Evolutionary conservation across 2,888 invertebrate species (phyloP).

Genomic region (Matsumyia berberina): DNA sequence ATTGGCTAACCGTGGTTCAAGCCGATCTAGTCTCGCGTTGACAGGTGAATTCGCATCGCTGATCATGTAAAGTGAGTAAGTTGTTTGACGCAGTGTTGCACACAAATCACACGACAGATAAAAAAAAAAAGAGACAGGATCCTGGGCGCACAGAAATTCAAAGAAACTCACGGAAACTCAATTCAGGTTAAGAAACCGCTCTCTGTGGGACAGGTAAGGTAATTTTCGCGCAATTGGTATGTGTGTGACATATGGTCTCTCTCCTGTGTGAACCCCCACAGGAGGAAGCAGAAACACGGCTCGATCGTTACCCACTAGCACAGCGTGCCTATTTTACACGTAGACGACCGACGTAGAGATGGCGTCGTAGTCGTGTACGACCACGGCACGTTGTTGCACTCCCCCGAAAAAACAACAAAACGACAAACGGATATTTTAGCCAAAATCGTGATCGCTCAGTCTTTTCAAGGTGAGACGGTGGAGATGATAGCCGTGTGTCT

Average conservation of each 20-base stretch:
- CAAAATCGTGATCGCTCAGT: slow-evolving; percentile 73
- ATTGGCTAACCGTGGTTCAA: too few relatives aligned
- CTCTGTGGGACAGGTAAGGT: slow-evolving; percentile 58
- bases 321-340: slow-evolving; percentile 56
- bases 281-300: slow-evolving; percentile 44
- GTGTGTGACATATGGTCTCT: slow-evolving; percentile 74
- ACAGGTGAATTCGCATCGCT: slow-evolving; percentile 73
- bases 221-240: slow-evolving; percentile 64
- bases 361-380: slow-evolving; percentile 47
- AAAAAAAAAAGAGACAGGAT: slow-evolving; percentile 54
- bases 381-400: slow-evolving; percentile 67
- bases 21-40: slow-evolving; percentile 48
- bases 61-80: slow-evolving; percentile 73
- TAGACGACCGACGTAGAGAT: slow-evolving; percentile 29
- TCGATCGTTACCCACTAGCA: slow-evolving; percentile 50
- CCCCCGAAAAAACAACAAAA: slow-evolving; percentile 30
- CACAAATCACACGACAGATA: slow-evolving; percentile 40
- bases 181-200: slow-evolving; percentile 68
- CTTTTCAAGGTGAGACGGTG: slow-evolving; percentile 76
- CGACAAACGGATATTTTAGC: slow-evolving; percentile 68
- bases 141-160: too few relatives aligned
- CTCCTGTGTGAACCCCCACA: slow-evolving; percentile 45
- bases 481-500: slow-evolving; percentile 76
- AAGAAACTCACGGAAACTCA: slow-evolving; percentile 56
- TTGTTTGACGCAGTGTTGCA: slow-evolving; percentile 65